These are phyloP conservation scores for Podotricha telesiphe DNA, from an alignment of 2,888 invertebrate genomes.

Conservation along the genomic window DNA sequence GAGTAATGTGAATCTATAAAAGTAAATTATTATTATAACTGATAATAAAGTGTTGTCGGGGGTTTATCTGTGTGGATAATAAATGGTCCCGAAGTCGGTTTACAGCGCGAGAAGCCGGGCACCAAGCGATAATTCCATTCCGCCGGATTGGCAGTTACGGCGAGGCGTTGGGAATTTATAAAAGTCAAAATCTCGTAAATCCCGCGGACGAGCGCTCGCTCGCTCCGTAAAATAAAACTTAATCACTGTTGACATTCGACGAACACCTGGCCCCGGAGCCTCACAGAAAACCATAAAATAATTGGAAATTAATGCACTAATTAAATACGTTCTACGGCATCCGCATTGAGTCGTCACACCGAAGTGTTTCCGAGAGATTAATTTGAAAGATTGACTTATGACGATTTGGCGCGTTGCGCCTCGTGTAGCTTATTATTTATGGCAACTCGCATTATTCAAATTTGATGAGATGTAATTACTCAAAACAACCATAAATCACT, in stretches of 20 bases:
- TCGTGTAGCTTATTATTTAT: slow-evolving; percentile 70
- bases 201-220: slow-evolving; percentile 54
- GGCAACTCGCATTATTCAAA: slow-evolving; percentile 80
- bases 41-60: slow-evolving; percentile 81
- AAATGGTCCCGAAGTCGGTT: slow-evolving; percentile 71
- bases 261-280: slow-evolving; percentile 74
- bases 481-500: slow-evolving; percentile 81
- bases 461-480: slow-evolving; percentile 82
- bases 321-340: slow-evolving; percentile 73
- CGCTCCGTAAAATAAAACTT: slow-evolving; percentile 73
- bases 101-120: slow-evolving; percentile 69
- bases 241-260: slow-evolving; percentile 81
- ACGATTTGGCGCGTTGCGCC: slow-evolving; percentile 68
- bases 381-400: slow-evolving; percentile 78
- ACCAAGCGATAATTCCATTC: slow-evolving; percentile 72
- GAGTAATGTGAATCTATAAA: slow-evolving; percentile 81
- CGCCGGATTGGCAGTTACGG: slow-evolving; percentile 74
- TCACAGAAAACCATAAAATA: slow-evolving; percentile 68
- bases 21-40: slow-evolving; percentile 83
- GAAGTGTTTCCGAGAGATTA: slow-evolving; percentile 73
- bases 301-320: slow-evolving; percentile 80
- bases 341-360: slow-evolving; percentile 75
- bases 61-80: slow-evolving; percentile 79
- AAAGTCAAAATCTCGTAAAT: slow-evolving; percentile 80
- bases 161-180: slow-evolving; percentile 75